Percentiles rank a stretch among this genome's conserved stretches.
Conservation (phyloP, 2,888 invertebrate species). For the Drosophila merina region DNA sequence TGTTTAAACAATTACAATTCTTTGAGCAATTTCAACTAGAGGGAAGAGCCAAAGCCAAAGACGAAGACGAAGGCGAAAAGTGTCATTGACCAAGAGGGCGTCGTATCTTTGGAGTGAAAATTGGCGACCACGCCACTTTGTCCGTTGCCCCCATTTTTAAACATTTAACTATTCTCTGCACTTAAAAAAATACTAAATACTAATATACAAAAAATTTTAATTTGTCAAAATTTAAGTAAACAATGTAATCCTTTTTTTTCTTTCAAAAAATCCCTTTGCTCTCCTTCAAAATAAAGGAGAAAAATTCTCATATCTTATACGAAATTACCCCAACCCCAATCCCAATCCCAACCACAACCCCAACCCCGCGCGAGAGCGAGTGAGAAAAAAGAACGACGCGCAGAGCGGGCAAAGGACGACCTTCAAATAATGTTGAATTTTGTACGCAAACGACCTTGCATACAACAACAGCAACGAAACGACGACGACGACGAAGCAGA, state of each 20-base stretch:
- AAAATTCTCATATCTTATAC: background rate
- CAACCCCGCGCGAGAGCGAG: background rate
- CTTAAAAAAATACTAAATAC: too few species aligned
- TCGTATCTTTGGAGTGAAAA: background rate
- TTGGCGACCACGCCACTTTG: background rate
- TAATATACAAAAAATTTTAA: too few species aligned
- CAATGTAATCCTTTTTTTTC: background rate
- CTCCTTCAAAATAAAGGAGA: background rate
- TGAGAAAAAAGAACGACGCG: slow-evolving; percentile 52
- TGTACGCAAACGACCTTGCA: slow-evolving; percentile 85
- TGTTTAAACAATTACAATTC: slow-evolving; percentile 50
- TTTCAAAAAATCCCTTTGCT: background rate
- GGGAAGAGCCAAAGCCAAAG: slow-evolving; percentile 32
- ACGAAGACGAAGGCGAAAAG: slow-evolving; percentile 48
- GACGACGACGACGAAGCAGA: slow-evolving; percentile 51
- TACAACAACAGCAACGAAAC: slow-evolving; percentile 73
- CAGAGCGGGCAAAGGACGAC: slow-evolving; percentile 83
- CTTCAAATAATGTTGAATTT: slow-evolving; percentile 84
- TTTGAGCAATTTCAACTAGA: slow-evolving; percentile 46
- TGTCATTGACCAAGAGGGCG: slow-evolving; percentile 73
- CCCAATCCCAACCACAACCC: too few species aligned
- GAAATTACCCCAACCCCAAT: background rate
- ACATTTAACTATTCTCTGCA: too few species aligned
- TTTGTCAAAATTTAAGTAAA: background rate
- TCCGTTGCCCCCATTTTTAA: too few species aligned